phyloP scores from a whole-genome alignment of 2,113 vertebrate species.

The Thunnus maccoyii region DNA sequence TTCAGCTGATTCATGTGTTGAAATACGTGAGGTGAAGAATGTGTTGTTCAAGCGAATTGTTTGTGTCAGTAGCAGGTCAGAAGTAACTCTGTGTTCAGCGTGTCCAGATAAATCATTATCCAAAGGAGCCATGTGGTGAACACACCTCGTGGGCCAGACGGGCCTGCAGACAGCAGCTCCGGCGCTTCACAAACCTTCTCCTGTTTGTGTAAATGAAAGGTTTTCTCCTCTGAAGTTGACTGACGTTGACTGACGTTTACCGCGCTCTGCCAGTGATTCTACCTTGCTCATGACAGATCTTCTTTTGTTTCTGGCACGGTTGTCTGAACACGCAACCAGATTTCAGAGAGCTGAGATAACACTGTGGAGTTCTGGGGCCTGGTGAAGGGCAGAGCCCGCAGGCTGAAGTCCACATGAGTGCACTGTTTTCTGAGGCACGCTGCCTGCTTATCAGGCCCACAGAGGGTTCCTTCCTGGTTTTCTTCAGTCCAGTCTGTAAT shows the following conservation, averaged over 20 bases:
- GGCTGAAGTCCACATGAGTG: slow-evolving; percentile 56
- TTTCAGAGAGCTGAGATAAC: slow-evolving; percentile 69
- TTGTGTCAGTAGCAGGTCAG: slow-evolving; percentile 41
- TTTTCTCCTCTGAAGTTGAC: slow-evolving; percentile 60
- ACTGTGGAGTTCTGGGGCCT: slow-evolving; percentile 58
- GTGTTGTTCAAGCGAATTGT: slow-evolving; percentile 29
- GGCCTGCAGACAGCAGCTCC: slow-evolving; percentile 48
- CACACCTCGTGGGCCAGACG: slow-evolving; percentile 47
- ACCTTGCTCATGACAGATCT: slow-evolving; percentile 55
- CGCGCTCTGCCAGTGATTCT: slow-evolving; percentile 32
- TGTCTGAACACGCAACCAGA: slow-evolving; percentile 62
- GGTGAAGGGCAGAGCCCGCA: slow-evolving; percentile 56
- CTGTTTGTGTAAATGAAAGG: slow-evolving; percentile 60
- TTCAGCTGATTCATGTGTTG: slow-evolving; percentile 1
- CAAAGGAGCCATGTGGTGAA: slow-evolving; percentile 54
- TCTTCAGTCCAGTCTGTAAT: slow-evolving; percentile 80
- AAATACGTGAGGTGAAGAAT: not conserved
- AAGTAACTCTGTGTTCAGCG: slow-evolving; percentile 25
- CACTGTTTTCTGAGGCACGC: slow-evolving; percentile 72
- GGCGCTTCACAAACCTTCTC: slow-evolving; percentile 41
- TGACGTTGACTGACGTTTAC: slow-evolving; percentile 34
- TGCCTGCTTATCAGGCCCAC: slow-evolving; percentile 79
- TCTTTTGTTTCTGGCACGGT: slow-evolving; percentile 73
- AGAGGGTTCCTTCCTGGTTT: slow-evolving; percentile 87
- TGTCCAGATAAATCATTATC: slow-evolving; percentile 60